Conservation (phyloP, 1,140 invertebrate genomes). For the Mizuhopecten yessoensis region DNA sequence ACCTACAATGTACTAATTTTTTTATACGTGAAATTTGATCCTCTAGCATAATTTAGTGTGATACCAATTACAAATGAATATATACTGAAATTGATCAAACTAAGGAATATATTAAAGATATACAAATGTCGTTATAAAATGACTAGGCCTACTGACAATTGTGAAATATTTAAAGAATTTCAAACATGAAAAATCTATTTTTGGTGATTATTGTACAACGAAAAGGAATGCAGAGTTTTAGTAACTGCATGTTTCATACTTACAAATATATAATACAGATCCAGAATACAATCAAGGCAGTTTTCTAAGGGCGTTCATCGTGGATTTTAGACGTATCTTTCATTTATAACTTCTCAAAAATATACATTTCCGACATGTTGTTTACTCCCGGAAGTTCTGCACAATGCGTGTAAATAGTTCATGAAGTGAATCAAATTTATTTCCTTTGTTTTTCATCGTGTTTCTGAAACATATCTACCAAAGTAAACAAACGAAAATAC, state of each 20-base stretch:
- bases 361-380: slow-evolving; percentile 34
- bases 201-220: not conserved
- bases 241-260: not conserved
- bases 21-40: not conserved
- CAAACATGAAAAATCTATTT: not conserved
- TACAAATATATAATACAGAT: not conserved
- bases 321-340: not conserved
- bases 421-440: not conserved
- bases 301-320: not conserved
- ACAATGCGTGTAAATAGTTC: not conserved
- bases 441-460: not conserved
- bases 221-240: not conserved
- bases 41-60: no score
- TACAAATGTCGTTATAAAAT: no score
- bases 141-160: no score
- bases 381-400: not conserved
- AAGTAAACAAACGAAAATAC: not conserved
- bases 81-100: no score
- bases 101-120: not conserved
- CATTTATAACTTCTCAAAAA: not conserved
- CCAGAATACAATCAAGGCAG: not conserved
- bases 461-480: not conserved
- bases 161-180: slow-evolving; percentile 31
- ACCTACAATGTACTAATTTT: no score
- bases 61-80: no score